A percentile compares a stretch with the other conserved stretches of the same genome.
These are phyloP conservation scores for Parambassis ranga DNA, from an alignment of 2,797 vertebrate species.

Conservation along the genomic window DNA sequence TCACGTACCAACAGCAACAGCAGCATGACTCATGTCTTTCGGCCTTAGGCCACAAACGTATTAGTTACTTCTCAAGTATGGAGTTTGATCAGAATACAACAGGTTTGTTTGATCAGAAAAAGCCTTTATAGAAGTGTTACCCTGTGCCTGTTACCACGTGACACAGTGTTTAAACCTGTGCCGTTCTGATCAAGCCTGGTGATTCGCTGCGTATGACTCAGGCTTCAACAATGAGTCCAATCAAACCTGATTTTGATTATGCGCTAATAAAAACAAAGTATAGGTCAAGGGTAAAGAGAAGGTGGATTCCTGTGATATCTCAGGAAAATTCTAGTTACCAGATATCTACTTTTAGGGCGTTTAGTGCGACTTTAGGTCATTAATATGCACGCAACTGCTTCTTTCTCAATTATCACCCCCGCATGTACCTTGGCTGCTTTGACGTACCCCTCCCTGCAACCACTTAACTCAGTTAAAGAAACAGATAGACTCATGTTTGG, in stretches of 20 bases:
- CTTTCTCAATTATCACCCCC: background rate
- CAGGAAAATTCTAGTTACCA: background rate
- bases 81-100: background rate
- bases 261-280: background rate
- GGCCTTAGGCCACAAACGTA: too few relatives aligned
- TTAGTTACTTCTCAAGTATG: background rate
- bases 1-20: too few relatives aligned
- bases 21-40: too few relatives aligned
- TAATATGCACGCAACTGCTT: background rate
- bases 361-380: background rate
- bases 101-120: background rate
- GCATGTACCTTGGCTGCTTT: background rate
- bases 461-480: background rate
- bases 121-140: background rate
- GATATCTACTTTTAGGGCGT: background rate
- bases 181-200: background rate
- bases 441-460: too few relatives aligned
- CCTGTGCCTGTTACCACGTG: background rate
- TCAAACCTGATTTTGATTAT: background rate
- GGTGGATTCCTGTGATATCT: background rate
- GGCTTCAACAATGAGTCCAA: conserved; percentile 35
- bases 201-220: conserved; percentile 40
- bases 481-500: conserved; percentile 1
- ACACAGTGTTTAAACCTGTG: background rate
- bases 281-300: background rate